Percentiles rank a stretch among this genome's conserved stretches.
These are phyloP conservation scores for Alosa alosa DNA, from an alignment of 2,113 vertebrate species.

Conservation along the genomic window DNA sequence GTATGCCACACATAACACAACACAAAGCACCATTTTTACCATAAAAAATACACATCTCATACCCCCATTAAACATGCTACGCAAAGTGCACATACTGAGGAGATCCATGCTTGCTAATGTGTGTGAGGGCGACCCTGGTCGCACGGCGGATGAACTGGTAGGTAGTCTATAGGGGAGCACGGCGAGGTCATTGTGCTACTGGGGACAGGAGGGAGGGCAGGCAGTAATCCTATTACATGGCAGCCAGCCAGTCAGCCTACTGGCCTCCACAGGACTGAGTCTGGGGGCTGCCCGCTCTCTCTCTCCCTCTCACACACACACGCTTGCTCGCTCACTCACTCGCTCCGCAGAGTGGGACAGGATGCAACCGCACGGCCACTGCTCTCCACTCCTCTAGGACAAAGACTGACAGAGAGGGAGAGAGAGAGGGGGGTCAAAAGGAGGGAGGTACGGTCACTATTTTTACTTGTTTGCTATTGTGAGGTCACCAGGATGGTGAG, in stretches of 20 bases:
- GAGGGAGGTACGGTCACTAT: not conserved
- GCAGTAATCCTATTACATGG: slow-evolving; percentile 45
- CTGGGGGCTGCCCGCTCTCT: slow-evolving; percentile 21
- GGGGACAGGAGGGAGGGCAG: slow-evolving; percentile 36
- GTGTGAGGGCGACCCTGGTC: slow-evolving; percentile 9
- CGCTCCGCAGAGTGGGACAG: slow-evolving; percentile 15
- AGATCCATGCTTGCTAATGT: not conserved
- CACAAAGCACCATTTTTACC: not conserved
- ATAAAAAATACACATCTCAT: not conserved
- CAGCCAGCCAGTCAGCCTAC: not conserved
- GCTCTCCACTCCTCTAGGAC: not conserved
- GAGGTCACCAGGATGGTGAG: not conserved
- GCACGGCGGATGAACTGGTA: slow-evolving; percentile 3
- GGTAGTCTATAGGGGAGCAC: slow-evolving; percentile 18
- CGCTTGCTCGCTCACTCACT: not conserved
- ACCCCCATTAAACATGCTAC: not conserved
- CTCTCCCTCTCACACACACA: slow-evolving; percentile 9
- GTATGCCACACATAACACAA: not conserved
- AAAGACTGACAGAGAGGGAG: not conserved
- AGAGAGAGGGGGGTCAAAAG: not conserved
- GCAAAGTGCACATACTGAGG: not conserved
- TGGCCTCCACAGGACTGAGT: slow-evolving; percentile 17
- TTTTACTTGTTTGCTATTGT: slow-evolving; percentile 7
- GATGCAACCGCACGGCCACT: not conserved
- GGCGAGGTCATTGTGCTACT: slow-evolving; percentile 37